These are phyloP conservation scores for Cordilura impudica DNA, from an alignment of 2,888 invertebrate species.

Conservation along the genomic window DNA sequence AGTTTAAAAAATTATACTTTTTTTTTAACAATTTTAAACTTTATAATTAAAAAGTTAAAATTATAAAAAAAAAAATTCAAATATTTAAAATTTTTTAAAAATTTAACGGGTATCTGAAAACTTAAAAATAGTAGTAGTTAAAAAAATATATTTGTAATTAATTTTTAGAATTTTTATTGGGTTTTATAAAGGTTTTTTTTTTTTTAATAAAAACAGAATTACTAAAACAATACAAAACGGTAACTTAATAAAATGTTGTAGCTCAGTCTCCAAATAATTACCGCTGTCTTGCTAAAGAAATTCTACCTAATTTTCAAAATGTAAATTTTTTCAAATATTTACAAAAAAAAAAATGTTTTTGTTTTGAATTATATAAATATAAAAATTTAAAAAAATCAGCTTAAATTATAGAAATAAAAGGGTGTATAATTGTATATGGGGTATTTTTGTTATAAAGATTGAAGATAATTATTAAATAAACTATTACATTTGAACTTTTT, in stretches of 20 bases:
- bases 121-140: too few species aligned
- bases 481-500: slow-evolving; percentile 49
- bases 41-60: background rate
- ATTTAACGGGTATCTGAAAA: too few species aligned
- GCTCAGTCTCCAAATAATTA: slow-evolving; percentile 77
- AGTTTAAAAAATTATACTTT: background rate
- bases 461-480: slow-evolving; percentile 12
- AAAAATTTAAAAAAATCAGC: slow-evolving; percentile 25
- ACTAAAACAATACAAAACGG: slow-evolving; percentile 69
- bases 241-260: slow-evolving; percentile 77
- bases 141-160: background rate
- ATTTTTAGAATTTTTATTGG: background rate
- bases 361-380: background rate
- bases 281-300: slow-evolving; percentile 67
- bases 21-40: background rate
- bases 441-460: background rate
- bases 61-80: background rate
- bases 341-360: slow-evolving; percentile 44
- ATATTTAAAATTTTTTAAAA: background rate
- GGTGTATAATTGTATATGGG: slow-evolving; percentile 6
- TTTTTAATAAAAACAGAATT: slow-evolving; percentile 17
- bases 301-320: slow-evolving; percentile 57
- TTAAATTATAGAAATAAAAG: slow-evolving; percentile 13
- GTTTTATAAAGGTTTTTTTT: slow-evolving; percentile 7
- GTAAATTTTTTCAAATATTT: slow-evolving; percentile 64